Base-by-base conservation (phyloP, 2,888 invertebrate genomes). In the Proisotoma minuta region DNA sequence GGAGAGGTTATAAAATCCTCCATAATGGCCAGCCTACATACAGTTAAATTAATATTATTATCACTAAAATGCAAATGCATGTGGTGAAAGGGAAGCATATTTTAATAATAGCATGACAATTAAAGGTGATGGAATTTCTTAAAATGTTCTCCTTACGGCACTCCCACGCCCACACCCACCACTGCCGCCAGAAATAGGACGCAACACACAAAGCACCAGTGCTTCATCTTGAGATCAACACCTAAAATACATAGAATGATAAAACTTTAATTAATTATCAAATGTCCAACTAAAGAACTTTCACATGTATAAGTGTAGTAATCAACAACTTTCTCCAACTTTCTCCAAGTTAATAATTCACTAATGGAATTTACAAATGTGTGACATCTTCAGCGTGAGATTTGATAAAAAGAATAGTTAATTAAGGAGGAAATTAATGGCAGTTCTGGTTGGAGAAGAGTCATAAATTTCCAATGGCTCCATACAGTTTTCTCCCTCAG, bases 181-280 rank as follows among this genome's bases (percentile, higher is more conserved):
- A 88, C 87, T 59, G 88, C 88, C 56, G 88, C 88, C 74, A 89
- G 83, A 76, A 89, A 80, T 73, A 89, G 84, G 70, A 88, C 83
- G 68, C 86, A 85, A 65, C 87, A 85, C 75, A 89, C 86, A 75
- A 87, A 85, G 78, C 87, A 85, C 87, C 88, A 88, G 73, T 88
- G 87, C 69, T 85, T 84, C 74, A 81, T 84, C 60, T 72, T 74
- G 56, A 75, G 59, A 56, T 75, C 74, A 28, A 72, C 69, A 51
- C 72, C 74, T 74, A 15, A 8, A 34, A 34, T 34, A 10, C 15
- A 34, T 8, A 15, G 15, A 34, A 34, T 10, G 8, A 34, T 15
- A 34, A 34, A 34, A 34, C 15, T 34, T 15, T 15, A 34, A 34
- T 34, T 34, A 8, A 34, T 10, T 10, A 34, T 34, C 34, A 10